Evolutionary conservation across 2,888 invertebrate species (phyloP), one percentile per base, ranked within the genome.

Genomic region (Tinea trinotella): DNA sequence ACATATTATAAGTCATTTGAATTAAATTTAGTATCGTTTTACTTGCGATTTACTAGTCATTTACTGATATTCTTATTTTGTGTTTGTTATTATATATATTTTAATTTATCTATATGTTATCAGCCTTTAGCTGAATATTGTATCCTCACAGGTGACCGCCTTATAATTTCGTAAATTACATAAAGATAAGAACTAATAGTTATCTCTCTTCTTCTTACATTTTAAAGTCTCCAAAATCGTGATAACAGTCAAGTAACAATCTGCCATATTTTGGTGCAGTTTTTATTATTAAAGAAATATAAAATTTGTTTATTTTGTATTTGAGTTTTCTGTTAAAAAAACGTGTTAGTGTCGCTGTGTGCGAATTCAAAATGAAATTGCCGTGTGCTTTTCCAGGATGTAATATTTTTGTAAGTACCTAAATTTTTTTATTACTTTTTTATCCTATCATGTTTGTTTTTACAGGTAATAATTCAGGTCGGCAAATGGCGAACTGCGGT

Each of bases 301-400:
- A n/a, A n/a, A n/a, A n/a, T n/a, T n/a, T 4, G 30, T 30, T 30
- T 30, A 2, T 30, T 30, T 30, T 22, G 22, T 22, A 10, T n/a
- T 4, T n/a, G 30, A 30, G n/a, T 30, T n/a, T n/a, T n/a, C n/a
- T n/a, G n/a, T n/a, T n/a, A n/a, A 53, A 53, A n/a, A 35, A 5
- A 35, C 4, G 36, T 53, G 19, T 19, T 19, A n/a, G n/a, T n/a
- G n/a, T 52, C 24, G 15, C 24, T 17, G 30, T 52, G 12, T 30
- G 7, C n/a, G 7, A 30, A 30, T 40, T 48, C 48, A 34, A 15
- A 24, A 82, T 80, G 81, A 76, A 72, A 64, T 64, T 63, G 34
- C 71, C 74, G 10, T 81, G 82, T 58, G 57, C 78, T n/a, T 50
- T 81, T 9, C 79, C 80, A 13, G 74, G 82, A 60, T 81, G 81